A percentile compares a stretch with the other conserved stretches of the same genome.
These are phyloP conservation scores for Leptinotarsa defecta DNA, from an alignment of 1,140 invertebrate genomes.

Conservation along the genomic window DNA sequence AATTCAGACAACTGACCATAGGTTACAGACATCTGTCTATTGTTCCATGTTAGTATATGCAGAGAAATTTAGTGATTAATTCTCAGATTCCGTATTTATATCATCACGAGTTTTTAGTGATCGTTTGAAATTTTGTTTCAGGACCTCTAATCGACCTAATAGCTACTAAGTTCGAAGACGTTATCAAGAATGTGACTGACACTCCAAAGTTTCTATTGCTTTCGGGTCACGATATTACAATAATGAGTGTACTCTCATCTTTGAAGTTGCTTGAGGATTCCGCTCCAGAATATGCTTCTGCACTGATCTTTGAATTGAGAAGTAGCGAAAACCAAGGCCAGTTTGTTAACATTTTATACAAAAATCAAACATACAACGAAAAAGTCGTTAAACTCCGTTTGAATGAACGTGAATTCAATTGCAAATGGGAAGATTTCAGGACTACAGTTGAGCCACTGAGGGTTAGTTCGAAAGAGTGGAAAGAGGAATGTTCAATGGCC, in stretches of 20 bases:
- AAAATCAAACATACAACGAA: slow-evolving; percentile 61
- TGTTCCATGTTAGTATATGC: too few relatives aligned
- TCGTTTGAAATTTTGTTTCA: not conserved
- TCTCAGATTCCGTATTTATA: too few relatives aligned
- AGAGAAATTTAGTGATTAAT: too few relatives aligned
- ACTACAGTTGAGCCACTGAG: slow-evolving; percentile 43
- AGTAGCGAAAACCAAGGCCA: slow-evolving; percentile 40
- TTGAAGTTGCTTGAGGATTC: slow-evolving; percentile 74
- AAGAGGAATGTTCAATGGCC: slow-evolving; percentile 41
- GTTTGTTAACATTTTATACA: slow-evolving; percentile 60
- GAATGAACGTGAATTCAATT: slow-evolving; percentile 63
- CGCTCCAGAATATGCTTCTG: slow-evolving; percentile 73
- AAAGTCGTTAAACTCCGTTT: slow-evolving; percentile 55
- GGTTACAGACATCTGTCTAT: too few relatives aligned
- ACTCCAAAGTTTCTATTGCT: slow-evolving; percentile 71
- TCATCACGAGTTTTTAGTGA: too few relatives aligned
- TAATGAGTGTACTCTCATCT: slow-evolving; percentile 75
- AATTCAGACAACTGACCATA: too few relatives aligned
- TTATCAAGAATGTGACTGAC: slow-evolving; percentile 9
- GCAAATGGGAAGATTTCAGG: slow-evolving; percentile 63
- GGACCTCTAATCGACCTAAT: slow-evolving; percentile 56
- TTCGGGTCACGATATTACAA: slow-evolving; percentile 81
- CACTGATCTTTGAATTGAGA: slow-evolving; percentile 74
- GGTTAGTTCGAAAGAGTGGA: slow-evolving; percentile 40
- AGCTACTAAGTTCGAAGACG: not conserved